Percentiles rank a stretch among this genome's conserved stretches.
Conservation (phyloP, 2,797 vertebrate species). For the Myotis pilosus region DNA sequence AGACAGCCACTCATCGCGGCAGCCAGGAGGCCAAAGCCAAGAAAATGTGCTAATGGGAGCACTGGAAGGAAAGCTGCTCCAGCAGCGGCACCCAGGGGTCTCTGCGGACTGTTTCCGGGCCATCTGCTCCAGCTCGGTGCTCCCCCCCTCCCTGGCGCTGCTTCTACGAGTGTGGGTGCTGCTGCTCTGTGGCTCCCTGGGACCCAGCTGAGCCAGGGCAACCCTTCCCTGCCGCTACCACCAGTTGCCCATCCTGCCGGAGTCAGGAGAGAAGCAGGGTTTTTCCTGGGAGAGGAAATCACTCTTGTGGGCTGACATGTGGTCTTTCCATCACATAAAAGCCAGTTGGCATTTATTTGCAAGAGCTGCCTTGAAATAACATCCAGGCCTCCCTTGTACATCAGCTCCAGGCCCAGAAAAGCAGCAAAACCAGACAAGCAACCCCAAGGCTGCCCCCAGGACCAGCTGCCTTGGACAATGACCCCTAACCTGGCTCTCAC, state of each 20-base stretch:
- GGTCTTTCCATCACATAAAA: neutral
- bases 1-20: constrained; percentile 48
- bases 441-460: too few species aligned
- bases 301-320: neutral
- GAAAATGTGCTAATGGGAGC: constrained; percentile 56
- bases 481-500: too few species aligned
- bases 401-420: too few species aligned
- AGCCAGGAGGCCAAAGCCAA: constrained; percentile 51
- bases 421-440: too few species aligned
- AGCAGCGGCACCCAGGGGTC: neutral
- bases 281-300: neutral
- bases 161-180: neutral
- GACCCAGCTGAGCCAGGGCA: neutral
- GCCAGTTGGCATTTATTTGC: neutral
- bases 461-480: too few species aligned
- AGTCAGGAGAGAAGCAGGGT: neutral
- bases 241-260: neutral
- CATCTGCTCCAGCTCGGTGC: neutral
- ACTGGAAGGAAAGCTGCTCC: neutral
- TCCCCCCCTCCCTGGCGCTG: neutral
- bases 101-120: neutral
- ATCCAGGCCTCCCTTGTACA: too few species aligned
- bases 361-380: neutral
- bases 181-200: neutral
- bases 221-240: neutral